Evolutionary conservation across 23 tunicate species (phyloP), one percentile per base, ranked within the genome.

Genomic region (Botrylloides violaceus): DNA sequence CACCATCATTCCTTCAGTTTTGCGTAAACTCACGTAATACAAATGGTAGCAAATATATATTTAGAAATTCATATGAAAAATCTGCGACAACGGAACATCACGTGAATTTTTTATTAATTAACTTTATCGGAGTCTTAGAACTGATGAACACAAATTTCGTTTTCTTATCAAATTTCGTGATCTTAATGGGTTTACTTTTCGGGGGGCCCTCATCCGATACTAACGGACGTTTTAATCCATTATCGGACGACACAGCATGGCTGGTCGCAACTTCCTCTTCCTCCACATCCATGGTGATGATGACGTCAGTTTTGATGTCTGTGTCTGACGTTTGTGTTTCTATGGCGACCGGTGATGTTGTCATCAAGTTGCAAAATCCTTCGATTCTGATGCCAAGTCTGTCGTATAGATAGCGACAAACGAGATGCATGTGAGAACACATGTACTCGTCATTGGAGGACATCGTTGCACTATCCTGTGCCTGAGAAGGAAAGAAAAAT

Each of bases 381-480:
- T 63, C 35, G 33, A 63, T 28, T 7, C 35, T 63, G 32, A 3
- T 28, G 35, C 33, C 35, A 31, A 3, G 70, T 31, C 66, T 66
- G 60, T 85, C 72, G 5, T 63, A 36, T 61, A 76, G 25, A 64
- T 49, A 87, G 18, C 76, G 80, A 27, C 76, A 58, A 74, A 87
- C 95, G 6, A 71, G 76, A 49, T 87, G 95, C 66, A 71, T 73
- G 74, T 87, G 95, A 5, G 65, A 81, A 43, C 95, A 87, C 75
- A 87, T 48, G 32, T 6, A 35, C 24, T 38, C 24, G 5, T 34
- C 57, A 38, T 7, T 68, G 21, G 59, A 29, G 3, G 20, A 21
- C 4, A 20, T 5, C 4, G 36, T 19, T 12, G 15, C 56, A 15
- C 56, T 48, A 19, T 12, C 19, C 56, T 48, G 19, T 15, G n/a